These are phyloP conservation scores for Tonatia bakeri DNA, from an alignment of 2,113 vertebrate genomes.

Conservation along the genomic window DNA sequence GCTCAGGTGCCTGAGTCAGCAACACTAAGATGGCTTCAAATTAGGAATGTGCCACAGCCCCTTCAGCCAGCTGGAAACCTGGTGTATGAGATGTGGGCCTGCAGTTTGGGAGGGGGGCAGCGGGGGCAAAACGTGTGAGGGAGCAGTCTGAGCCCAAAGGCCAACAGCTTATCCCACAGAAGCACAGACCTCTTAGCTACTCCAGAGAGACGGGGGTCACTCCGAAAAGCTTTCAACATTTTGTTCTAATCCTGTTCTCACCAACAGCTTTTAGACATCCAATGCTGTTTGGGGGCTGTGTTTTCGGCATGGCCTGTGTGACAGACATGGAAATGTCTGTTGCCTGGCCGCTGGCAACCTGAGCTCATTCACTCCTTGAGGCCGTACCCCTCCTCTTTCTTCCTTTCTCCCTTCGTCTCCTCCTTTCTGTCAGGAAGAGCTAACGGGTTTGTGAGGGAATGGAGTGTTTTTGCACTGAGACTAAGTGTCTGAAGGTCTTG, in stretches of 20 bases:
- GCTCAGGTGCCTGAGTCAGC: not conserved
- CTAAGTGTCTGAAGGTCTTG: not conserved
- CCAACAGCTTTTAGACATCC: not conserved
- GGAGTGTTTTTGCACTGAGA: not conserved
- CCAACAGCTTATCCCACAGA: not conserved
- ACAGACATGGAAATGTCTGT: not conserved
- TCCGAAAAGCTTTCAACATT: not conserved
- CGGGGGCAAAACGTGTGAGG: not conserved
- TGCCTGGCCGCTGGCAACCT: too few relatives aligned
- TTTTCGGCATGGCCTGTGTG: accelerated
- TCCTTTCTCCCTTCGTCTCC: too few relatives aligned
- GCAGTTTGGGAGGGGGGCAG: not conserved
- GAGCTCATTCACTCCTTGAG: not conserved
- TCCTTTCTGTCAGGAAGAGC: not conserved
- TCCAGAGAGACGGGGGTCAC: not conserved
- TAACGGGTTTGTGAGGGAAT: not conserved
- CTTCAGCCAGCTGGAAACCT: not conserved
- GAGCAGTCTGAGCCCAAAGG: not conserved
- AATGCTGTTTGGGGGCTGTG: not conserved
- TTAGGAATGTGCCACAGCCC: not conserved
- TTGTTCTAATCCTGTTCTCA: not conserved
- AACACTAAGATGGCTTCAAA: not conserved
- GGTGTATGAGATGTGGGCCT: not conserved
- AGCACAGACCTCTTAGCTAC: not conserved
- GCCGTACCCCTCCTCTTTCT: not conserved